Evolutionary conservation across 2,888 invertebrate species (phyloP).

Genomic region (Eumacrocentrus americanus): DNA sequence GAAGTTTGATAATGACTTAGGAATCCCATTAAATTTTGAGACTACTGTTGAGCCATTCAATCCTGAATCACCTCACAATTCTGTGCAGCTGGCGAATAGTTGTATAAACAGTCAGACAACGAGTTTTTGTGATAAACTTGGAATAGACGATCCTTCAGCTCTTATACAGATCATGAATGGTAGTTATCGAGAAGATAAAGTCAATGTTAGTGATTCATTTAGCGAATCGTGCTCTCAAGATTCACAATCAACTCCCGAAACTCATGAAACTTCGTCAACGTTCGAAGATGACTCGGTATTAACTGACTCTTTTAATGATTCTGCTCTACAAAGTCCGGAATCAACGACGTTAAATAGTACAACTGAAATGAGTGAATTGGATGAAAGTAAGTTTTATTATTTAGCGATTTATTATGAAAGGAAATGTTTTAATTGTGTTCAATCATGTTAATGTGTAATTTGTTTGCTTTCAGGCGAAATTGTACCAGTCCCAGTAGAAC

Average conservation of each 20-base stretch:
- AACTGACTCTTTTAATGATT: constrained; percentile 2
- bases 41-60: constrained; percentile 74
- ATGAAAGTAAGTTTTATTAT: constrained; percentile 29
- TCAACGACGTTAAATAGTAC: neutral
- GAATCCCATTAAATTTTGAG: constrained; percentile 79
- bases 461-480: constrained; percentile 5
- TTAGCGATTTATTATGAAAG: no score
- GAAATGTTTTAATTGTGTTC: no score
- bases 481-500: constrained; percentile 31
- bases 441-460: no score
- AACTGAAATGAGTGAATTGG: constrained; percentile 14
- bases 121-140: constrained; percentile 70
- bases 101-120: constrained; percentile 73
- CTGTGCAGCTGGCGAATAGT: constrained; percentile 58
- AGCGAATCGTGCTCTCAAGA: constrained; percentile 14
- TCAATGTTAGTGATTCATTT: neutral
- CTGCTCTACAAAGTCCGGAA: neutral
- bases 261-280: constrained; percentile 33
- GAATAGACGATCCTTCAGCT: constrained; percentile 82
- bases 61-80: constrained; percentile 52
- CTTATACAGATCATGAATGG: constrained; percentile 60
- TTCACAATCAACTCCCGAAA: constrained; percentile 10
- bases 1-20: constrained; percentile 72
- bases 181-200: constrained; percentile 3
- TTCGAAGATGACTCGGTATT: constrained; percentile 32